Percentiles rank a stretch among this genome's conserved stretches.
phyloP scores from a whole-genome alignment of 2,797 vertebrate genomes.

The Phalloptychus januarius region DNA sequence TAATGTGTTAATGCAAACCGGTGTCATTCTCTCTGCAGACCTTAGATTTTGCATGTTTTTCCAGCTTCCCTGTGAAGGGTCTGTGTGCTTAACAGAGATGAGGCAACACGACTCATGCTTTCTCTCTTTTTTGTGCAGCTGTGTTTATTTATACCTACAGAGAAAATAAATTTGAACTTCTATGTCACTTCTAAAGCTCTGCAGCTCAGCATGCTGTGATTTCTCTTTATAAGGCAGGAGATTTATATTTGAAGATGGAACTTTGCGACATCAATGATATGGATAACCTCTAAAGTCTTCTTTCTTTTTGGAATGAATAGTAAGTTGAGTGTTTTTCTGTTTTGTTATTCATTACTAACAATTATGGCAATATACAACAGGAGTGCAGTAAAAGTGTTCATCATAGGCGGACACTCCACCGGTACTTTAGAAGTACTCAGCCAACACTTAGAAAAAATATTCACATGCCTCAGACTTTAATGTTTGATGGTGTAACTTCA shows the following conservation, averaged over 20 bases:
- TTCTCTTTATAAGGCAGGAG: slow-evolving; percentile 44
- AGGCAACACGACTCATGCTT: slow-evolving; percentile 39
- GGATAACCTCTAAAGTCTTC: slow-evolving; percentile 69
- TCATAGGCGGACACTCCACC: not conserved
- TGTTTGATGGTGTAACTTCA: not conserved
- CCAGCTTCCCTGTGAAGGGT: slow-evolving; percentile 2
- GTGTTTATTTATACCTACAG: slow-evolving; percentile 51
- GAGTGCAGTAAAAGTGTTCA: slow-evolving; percentile 39
- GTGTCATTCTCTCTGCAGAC: not conserved
- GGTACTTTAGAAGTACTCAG: not conserved
- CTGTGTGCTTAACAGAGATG: slow-evolving; percentile 39
- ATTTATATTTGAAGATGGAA: slow-evolving; percentile 30
- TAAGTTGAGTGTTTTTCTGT: slow-evolving; percentile 52
- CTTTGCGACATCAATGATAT: slow-evolving; percentile 53
- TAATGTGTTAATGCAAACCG: not conserved
- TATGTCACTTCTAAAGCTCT: slow-evolving; percentile 56
- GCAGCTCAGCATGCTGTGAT: slow-evolving; percentile 40
- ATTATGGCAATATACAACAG: slow-evolving; percentile 39
- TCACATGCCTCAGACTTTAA: not conserved
- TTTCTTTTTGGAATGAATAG: slow-evolving; percentile 53
- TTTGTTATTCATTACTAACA: slow-evolving; percentile 57
- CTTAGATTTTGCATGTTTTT: not conserved
- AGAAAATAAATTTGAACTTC: slow-evolving; percentile 49
- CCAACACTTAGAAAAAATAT: not conserved
- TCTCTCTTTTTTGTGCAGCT: slow-evolving; percentile 46